Evolutionary conservation across 2,888 invertebrate species (phyloP).

Genomic region (Drosophila birchii): DNA sequence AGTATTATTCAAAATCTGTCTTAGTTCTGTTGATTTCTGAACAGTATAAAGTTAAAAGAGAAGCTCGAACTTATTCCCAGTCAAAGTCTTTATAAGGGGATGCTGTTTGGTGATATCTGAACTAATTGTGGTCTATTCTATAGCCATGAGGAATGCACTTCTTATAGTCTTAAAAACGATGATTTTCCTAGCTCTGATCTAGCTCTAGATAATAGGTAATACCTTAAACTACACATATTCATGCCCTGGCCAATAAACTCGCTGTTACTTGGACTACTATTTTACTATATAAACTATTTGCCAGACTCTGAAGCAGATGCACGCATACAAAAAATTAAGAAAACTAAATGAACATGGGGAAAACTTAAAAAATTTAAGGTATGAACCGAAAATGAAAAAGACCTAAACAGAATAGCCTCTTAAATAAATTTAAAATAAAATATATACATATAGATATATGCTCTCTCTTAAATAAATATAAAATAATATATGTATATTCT

Average conservation of each 20-base stretch:
- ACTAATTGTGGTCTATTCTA: background rate
- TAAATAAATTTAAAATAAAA: background rate
- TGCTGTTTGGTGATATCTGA: background rate
- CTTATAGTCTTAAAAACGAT: background rate
- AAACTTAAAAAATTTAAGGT: background rate
- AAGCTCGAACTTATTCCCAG: background rate
- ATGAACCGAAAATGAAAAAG: background rate
- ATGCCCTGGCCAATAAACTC: constrained; percentile 19
- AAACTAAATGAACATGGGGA: background rate
- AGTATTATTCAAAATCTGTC: background rate
- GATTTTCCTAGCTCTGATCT: constrained; percentile 3
- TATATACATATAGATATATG: background rate
- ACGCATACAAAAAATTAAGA: background rate
- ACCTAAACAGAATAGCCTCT: background rate
- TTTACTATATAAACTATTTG: constrained; percentile 1
- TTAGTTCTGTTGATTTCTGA: background rate
- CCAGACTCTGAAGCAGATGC: constrained; percentile 23
- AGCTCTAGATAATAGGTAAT: background rate
- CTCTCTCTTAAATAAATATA: too few species aligned
- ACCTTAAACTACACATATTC: constrained; percentile 7
- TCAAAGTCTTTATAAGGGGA: background rate
- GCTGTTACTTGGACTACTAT: background rate
- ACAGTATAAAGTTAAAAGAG: background rate
- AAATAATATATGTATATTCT: too few species aligned
- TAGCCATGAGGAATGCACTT: constrained; percentile 4